phyloP scores from a whole-genome alignment of 2,888 invertebrate species.

The Tenthredo mesomela region DNA sequence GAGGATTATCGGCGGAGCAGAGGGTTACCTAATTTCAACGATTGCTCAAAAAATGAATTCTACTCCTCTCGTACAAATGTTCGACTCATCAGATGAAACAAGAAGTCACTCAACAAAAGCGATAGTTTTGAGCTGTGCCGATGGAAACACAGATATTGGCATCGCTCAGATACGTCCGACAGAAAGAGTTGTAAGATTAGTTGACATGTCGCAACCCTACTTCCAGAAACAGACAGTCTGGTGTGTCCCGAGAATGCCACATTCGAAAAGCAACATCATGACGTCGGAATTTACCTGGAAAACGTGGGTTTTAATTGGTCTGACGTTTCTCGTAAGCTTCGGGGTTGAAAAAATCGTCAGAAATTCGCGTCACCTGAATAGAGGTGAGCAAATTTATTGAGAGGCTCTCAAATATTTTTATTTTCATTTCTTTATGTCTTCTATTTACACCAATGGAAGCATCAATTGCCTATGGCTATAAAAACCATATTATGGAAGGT shows the following conservation, averaged over 20 bases:
- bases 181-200: not conserved
- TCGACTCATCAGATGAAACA: too few species aligned
- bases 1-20: not conserved
- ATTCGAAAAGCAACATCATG: not conserved
- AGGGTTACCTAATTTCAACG: not conserved
- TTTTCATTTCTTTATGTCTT: too few species aligned
- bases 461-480: too few species aligned
- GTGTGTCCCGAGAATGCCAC: not conserved
- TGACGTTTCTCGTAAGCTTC: not conserved
- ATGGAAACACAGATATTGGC: not conserved
- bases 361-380: not conserved
- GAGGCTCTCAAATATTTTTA: too few species aligned
- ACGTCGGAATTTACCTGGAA: not conserved
- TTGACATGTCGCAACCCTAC: not conserved
- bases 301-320: constrained; percentile 7
- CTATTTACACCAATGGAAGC: too few species aligned
- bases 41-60: not conserved
- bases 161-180: not conserved
- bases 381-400: not conserved
- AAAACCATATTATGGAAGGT: too few species aligned
- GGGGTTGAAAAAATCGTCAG: not conserved
- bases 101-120: too few species aligned
- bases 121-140: not conserved
- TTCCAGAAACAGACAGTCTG: not conserved
- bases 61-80: not conserved